A percentile compares a stretch with the other conserved stretches of the same genome.
These are phyloP conservation scores for Dicroscelio sp. DNA, from an alignment of 2,888 invertebrate species.

Conservation along the genomic window DNA sequence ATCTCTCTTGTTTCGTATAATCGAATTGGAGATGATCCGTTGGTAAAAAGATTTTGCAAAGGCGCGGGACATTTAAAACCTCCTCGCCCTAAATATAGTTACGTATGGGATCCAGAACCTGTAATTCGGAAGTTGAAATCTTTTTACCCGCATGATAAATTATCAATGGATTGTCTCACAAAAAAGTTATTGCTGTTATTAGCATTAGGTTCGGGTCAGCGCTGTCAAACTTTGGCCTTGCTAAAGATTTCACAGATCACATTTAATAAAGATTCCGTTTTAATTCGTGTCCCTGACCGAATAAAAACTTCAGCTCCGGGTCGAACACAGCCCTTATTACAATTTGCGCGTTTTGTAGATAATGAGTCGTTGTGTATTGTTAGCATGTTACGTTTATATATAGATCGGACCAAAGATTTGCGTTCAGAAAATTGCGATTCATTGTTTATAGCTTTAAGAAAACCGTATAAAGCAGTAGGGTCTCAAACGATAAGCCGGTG, in stretches of 20 bases:
- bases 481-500: constrained; percentile 23
- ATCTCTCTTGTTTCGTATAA: no score
- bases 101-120: neutral
- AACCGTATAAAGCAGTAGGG: neutral
- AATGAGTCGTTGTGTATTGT: neutral
- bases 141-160: neutral
- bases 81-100: neutral
- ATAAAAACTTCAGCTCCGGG: neutral
- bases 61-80: neutral
- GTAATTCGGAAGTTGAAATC: neutral
- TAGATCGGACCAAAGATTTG: neutral
- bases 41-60: constrained; percentile 12
- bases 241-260: neutral
- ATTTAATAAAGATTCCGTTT: neutral
- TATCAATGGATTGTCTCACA: neutral
- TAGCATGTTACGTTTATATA: neutral
- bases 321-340: neutral
- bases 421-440: neutral
- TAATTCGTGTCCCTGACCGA: neutral
- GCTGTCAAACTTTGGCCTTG: neutral
- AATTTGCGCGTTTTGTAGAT: neutral
- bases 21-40: no score
- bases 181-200: neutral
- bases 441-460: constrained; percentile 18
- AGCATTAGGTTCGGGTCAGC: neutral